These are phyloP conservation scores for Bombus difficillimus DNA, from an alignment of 1,140 invertebrate genomes.

Conservation along the genomic window DNA sequence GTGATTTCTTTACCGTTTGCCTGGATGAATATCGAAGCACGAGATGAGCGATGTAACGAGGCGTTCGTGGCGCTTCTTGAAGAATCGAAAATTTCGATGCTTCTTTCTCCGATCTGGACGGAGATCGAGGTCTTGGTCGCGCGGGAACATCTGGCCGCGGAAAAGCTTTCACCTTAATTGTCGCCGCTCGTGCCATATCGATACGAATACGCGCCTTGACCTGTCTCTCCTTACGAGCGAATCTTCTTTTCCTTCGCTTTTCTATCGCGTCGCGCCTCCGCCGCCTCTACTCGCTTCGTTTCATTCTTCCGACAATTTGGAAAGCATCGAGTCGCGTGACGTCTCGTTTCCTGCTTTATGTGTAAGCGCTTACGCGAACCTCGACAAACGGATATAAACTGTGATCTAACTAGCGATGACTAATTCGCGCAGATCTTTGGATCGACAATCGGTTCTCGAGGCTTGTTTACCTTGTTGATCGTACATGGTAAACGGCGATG, in stretches of 20 bases:
- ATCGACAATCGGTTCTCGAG: neutral
- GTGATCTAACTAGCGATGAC: slow-evolving; percentile 17
- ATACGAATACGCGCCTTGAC: neutral
- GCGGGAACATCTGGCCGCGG: slow-evolving; percentile 1
- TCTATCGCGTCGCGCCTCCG: neutral
- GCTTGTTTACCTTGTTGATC: neutral
- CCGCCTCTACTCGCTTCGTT: too few species aligned
- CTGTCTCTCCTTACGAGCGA: neutral
- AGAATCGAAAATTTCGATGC: slow-evolving; percentile 42
- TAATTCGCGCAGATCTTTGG: neutral
- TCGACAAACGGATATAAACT: neutral
- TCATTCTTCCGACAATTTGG: neutral
- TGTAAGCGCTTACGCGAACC: neutral
- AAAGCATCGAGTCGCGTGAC: neutral
- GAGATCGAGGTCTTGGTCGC: slow-evolving; percentile 49
- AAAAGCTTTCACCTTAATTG: slow-evolving; percentile 59
- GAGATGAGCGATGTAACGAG: neutral
- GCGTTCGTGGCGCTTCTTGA: neutral
- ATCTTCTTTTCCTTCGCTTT: neutral
- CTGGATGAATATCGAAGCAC: neutral
- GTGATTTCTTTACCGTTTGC: too few species aligned
- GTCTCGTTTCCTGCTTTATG: neutral
- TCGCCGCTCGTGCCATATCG: neutral
- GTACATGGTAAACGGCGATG: neutral
- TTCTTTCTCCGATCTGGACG: slow-evolving; percentile 10